Evolutionary conservation across 2,797 vertebrate genomes (phyloP), one percentile per base, ranked within the genome.

Genomic region (Rhodeus uyekii): DNA sequence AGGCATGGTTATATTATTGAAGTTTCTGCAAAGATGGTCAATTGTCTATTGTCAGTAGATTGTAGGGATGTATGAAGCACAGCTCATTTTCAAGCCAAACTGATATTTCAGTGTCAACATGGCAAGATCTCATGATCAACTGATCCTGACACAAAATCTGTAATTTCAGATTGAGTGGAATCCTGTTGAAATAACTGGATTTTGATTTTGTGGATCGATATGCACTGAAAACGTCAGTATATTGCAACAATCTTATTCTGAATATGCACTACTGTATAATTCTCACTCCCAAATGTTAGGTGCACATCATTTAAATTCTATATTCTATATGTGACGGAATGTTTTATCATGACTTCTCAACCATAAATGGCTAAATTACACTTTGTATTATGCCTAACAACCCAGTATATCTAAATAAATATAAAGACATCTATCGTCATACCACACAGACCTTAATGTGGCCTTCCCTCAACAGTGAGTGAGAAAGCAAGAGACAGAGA

Each of bases 401-500:
- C 0, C 5, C 55, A 8, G 16, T n/a, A 27, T 68, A 6, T 65
- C 13, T 13, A 65, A n/a, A 27, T 68, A 18, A 50, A 55, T 39
- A 1, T 24, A 22, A 18, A 71, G 14, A 24, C 48, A 24, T 80
- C 32, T 50, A 18, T 9, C 2, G 14, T 13, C 69, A 73, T 38
- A 58, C 46, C 13, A 7, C 5, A n/a, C 5, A n/a, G 24, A 6
- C 29, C 50, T 67, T 10, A 18, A 5, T 67, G 38, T 8, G 16
- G 24, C 46, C 32, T 77, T 77, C 32, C 24, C 4, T 76, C 48
- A 75, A 46, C 69, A 53, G 29, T 67, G 48, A 80, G 18, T 63
- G 60, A 39, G 58, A 36, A 55, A 32, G 55, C 27, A 76, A 61
- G 67, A 80, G 24, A 63, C 8, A 48, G 65, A 80, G 78, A 39